Base-by-base conservation (phyloP, 2,888 invertebrate species). In the Prostheceraeus crozeri region DNA sequence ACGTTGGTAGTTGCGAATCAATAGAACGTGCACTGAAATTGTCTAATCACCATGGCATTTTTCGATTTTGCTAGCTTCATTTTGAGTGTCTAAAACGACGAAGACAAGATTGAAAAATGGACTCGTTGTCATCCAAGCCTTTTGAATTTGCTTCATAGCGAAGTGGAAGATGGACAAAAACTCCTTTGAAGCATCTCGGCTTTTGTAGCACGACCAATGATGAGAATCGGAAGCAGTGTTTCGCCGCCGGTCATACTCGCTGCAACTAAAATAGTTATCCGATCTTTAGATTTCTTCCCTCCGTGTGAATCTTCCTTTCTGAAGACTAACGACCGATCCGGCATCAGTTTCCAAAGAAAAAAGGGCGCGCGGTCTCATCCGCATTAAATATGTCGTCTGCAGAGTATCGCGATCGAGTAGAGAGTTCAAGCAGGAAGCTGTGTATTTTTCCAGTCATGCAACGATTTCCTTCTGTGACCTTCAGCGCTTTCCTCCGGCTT, bases 71-170 rank as follows among this genome's bases (percentile, higher is more conserved):
- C n/a, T n/a, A n/a, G n/a, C n/a, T n/a, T n/a, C n/a, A n/a, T n/a
- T n/a, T n/a, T n/a, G n/a, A n/a, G n/a, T n/a, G n/a, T n/a, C n/a
- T n/a, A n/a, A n/a, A n/a, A n/a, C n/a, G n/a, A n/a, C n/a, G n/a
- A n/a, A n/a, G n/a, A n/a, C n/a, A n/a, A n/a, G n/a, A n/a, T n/a
- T n/a, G n/a, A n/a, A n/a, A n/a, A n/a, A n/a, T n/a, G n/a, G n/a
- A n/a, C n/a, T n/a, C n/a, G n/a, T n/a, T n/a, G 52, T 51, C 52
- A 51, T 51, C 52, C 52, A 51, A 8, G 27, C 52, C 23, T 21
- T 27, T 27, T 23, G n/a, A n/a, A 25, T 51, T 51, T 21, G 16
- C 52, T 21, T 51, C 6, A 30, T 51, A 51, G 4, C 6, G 6
- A 6, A 21, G n/a, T 6, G 52, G 52, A n/a, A 51, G 27, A 23